Percentiles rank a stretch among this genome's conserved stretches.
Conservation (phyloP, 2,113 vertebrate genomes). For the Nycticorax nycticorax region DNA sequence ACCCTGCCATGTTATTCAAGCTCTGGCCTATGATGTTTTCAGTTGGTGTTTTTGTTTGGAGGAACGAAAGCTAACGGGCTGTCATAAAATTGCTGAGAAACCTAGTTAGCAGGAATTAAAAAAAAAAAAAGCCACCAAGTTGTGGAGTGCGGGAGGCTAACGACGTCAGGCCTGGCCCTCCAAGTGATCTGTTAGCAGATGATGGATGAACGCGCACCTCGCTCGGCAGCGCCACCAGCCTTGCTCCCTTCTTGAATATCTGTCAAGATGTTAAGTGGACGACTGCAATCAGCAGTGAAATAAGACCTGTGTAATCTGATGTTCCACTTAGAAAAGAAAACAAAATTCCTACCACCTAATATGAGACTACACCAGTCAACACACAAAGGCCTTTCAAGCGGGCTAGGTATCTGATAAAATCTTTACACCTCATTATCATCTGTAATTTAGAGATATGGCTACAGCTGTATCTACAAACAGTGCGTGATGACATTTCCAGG, state of each 20-base stretch:
- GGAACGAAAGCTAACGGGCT: neutral
- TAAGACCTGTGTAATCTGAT: constrained; percentile 90
- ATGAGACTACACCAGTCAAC: constrained; percentile 53
- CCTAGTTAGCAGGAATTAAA: neutral
- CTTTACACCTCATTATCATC: constrained; percentile 75
- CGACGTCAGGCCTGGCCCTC: constrained; percentile 37
- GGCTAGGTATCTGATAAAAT: constrained; percentile 75
- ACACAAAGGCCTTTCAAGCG: constrained; percentile 58
- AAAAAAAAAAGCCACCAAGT: constrained; percentile 17
- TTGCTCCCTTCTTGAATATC: constrained; percentile 81
- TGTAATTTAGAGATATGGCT: constrained; percentile 58
- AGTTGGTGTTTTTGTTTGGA: neutral
- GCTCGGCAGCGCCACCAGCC: constrained; percentile 71
- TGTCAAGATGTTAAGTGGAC: constrained; percentile 91
- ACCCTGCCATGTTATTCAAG: neutral
- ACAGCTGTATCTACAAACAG: constrained; percentile 61
- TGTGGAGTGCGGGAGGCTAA: constrained; percentile 32
- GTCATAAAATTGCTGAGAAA: neutral
- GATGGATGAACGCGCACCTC: constrained; percentile 84
- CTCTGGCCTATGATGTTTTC: neutral
- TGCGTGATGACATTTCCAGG: constrained; percentile 62
- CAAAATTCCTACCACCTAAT: constrained; percentile 68
- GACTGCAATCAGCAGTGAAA: constrained; percentile 87
- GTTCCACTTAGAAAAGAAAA: constrained; percentile 87
- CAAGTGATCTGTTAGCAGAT: constrained; percentile 85